Evolutionary conservation across 2,888 invertebrate species (phyloP), one percentile per base, ranked within the genome.

Genomic region (Dyspetes luteomarginatus): DNA sequence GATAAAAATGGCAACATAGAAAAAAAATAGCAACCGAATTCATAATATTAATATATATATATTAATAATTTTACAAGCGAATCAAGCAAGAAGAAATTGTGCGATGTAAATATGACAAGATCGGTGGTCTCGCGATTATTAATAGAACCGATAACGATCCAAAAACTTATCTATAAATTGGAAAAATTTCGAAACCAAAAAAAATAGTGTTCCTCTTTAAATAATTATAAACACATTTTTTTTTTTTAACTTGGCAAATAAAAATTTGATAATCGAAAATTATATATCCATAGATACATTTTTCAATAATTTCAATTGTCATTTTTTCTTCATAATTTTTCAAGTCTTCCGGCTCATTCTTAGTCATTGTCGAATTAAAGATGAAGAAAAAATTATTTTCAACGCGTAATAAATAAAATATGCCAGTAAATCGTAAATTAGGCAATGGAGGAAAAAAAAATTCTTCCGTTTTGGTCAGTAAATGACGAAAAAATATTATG

Each of bases 31-130:
- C 7, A 50, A 48, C 24, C 22, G 60, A 45, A 67, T 43, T 30
- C 71, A 64, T 64, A 45, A 69, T 77, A 62, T 60, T 68, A 65
- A 74, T 74, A 3, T 50, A 43, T 36, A 43, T 68, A 30, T 15
- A 1, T 36, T 56, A n/a, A 26, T 26, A 26, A 56, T 36, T 45
- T 36, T 36, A 55, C 17, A 48, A 56, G 30, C 58, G 48, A 71
- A 62, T 71, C 12, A 17, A 45, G 65, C 30, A 41, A 17, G 58
- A 58, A 65, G 30, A 65, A 69, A 28, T 36, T 30, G 56, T 65
- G 69, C 62, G 24, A 30, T 81, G 81, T 82, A 82, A 41, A 79
- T 79, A 80, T 58, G 76, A 82, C 82, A 81, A 68, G 76, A 77
- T 81, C 76, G 76, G 73, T 36, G 65, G 81, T 68, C 77, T 74